Evolutionary conservation across 2,113 vertebrate species (phyloP).

Genomic region (Centrocercus urophasianus): DNA sequence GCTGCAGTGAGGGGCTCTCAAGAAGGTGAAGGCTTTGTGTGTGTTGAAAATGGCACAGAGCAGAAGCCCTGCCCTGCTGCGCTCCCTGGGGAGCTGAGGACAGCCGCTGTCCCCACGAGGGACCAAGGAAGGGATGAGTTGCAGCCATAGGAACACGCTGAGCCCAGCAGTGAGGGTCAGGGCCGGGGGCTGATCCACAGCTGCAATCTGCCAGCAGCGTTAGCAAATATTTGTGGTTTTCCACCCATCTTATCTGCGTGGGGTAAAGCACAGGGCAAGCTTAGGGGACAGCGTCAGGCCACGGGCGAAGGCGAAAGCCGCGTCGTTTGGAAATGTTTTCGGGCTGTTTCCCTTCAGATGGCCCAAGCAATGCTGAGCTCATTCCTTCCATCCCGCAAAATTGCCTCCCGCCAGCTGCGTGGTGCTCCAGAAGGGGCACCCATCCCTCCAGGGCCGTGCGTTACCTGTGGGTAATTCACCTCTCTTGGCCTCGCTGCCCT

Average conservation of each 20-base stretch:
- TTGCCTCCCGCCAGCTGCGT: neutral
- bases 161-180: neutral
- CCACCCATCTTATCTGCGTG: fast-evolving
- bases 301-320: neutral
- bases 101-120: neutral
- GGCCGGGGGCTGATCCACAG: neutral
- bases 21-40: fast-evolving
- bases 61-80: neutral
- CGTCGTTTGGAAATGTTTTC: fast-evolving
- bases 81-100: neutral
- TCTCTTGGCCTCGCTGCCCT: neutral
- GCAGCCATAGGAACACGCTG: neutral
- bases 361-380: neutral
- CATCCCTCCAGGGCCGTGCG: fast-evolving
- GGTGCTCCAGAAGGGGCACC: neutral
- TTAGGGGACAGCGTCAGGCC: fast-evolving
- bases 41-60: fast-evolving
- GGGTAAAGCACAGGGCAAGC: neutral
- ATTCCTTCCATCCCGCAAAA: neutral
- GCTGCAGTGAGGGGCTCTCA: neutral
- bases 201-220: neutral
- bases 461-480: neutral
- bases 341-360: fast-evolving
- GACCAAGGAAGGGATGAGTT: neutral
- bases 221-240: conserved; percentile 14